Evolutionary conservation across 2,888 invertebrate species (phyloP).

Genomic region (Limnephilus marmoratus): DNA sequence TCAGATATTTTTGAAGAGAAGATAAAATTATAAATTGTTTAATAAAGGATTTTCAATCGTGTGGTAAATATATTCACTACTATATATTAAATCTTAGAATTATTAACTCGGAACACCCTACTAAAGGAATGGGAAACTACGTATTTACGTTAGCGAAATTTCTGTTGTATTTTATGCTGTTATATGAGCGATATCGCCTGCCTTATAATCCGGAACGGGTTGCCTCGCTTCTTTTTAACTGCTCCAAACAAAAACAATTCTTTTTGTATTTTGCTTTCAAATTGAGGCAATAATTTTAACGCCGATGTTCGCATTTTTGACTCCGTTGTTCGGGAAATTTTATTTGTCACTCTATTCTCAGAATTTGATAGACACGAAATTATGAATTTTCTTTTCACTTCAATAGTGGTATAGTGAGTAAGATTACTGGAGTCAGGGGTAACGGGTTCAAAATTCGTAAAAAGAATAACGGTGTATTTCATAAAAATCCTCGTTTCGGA

Average conservation of each 20-base stretch:
- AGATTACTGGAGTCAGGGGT: background rate
- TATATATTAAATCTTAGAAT: too few relatives aligned
- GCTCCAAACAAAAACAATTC: conserved; percentile 20
- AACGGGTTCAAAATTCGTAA: background rate
- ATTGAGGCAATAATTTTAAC: conserved; percentile 9
- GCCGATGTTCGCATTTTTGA: background rate
- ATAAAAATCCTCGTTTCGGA: too few relatives aligned
- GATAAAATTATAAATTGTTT: too few relatives aligned
- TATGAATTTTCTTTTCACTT: background rate
- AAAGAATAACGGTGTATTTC: too few relatives aligned
- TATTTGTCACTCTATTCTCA: background rate
- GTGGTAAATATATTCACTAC: too few relatives aligned
- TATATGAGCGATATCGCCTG: conserved; percentile 58
- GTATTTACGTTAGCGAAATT: conserved; percentile 44
- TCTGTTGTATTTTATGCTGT: conserved; percentile 52
- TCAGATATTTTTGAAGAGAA: background rate
- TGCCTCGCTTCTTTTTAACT: conserved; percentile 51
- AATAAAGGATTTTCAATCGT: too few relatives aligned
- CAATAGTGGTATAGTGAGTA: background rate
- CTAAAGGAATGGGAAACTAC: conserved; percentile 2
- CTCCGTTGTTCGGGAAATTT: background rate
- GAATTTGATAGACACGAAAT: background rate
- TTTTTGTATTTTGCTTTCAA: conserved; percentile 22
- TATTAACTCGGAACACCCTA: background rate
- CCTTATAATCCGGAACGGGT: conserved; percentile 63